Conservation (phyloP, 2,888 invertebrate genomes). For the Yponomeuta evonymella region DNA sequence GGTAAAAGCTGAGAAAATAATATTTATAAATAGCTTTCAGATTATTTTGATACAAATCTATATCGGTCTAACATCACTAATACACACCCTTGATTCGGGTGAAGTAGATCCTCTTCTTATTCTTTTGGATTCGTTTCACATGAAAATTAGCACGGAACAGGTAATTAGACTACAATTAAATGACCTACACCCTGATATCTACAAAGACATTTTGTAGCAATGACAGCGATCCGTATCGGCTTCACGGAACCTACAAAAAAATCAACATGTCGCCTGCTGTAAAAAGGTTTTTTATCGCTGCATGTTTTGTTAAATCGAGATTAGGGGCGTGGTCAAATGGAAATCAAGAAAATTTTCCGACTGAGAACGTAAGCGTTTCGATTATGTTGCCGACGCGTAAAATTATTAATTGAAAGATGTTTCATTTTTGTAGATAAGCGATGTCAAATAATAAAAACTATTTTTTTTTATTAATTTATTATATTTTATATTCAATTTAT, state of each 20-base stretch:
- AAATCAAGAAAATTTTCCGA: constrained; percentile 16
- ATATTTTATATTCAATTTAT: too few species aligned
- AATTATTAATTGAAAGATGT: background rate
- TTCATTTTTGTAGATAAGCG: background rate
- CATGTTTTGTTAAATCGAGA: constrained; percentile 50
- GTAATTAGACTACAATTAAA: constrained; percentile 65
- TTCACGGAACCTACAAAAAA: constrained; percentile 74
- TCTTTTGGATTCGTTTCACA: constrained; percentile 55
- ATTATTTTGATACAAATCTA: constrained; percentile 77
- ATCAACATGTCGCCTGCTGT: constrained; percentile 73
- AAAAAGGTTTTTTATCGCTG: constrained; percentile 63
- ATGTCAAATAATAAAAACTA: too few species aligned
- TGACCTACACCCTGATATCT: constrained; percentile 76
- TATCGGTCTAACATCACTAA: constrained; percentile 65
- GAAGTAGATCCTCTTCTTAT: constrained; percentile 67
- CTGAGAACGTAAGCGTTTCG: constrained; percentile 15
- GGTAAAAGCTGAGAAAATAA: constrained; percentile 76
- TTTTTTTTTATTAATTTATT: too few species aligned
- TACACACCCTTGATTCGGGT: constrained; percentile 74
- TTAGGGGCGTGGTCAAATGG: constrained; percentile 46
- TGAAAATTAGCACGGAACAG: constrained; percentile 66
- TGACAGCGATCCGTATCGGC: constrained; percentile 75
- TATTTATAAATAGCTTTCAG: constrained; percentile 76
- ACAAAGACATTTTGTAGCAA: constrained; percentile 75
- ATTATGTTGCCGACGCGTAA: constrained; percentile 9